Evolutionary conservation across 23 tunicate genomes (phyloP).

Genomic region (Oikopleura vanhoeffeni): DNA sequence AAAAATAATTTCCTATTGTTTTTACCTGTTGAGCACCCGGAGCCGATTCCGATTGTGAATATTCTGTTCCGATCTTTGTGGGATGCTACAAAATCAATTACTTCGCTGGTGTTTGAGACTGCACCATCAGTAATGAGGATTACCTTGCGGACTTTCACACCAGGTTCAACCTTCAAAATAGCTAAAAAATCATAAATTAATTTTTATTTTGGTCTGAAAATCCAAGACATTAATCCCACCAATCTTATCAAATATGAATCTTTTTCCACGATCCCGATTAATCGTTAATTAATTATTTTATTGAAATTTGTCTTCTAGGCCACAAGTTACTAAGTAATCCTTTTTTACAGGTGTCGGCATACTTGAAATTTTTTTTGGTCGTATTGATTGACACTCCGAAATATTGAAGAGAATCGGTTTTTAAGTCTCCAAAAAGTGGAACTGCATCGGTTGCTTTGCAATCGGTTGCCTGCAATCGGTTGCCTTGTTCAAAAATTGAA

Average conservation of each 20-base stretch:
- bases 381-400: too few species aligned
- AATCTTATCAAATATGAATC: background rate
- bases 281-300: background rate
- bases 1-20: too few species aligned
- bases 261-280: background rate
- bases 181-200: background rate
- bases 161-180: background rate
- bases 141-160: background rate
- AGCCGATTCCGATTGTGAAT: slow-evolving; percentile 1
- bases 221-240: too few species aligned
- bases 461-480: too few species aligned
- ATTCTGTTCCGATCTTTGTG: background rate
- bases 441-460: too few species aligned
- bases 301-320: background rate
- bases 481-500: background rate
- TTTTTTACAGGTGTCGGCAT: too few species aligned
- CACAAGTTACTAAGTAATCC: too few species aligned
- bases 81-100: background rate
- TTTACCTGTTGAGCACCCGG: slow-evolving; percentile 1
- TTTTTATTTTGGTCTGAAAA: too few species aligned
- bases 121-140: background rate
- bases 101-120: background rate
- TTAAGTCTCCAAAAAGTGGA: too few species aligned
- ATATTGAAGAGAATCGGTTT: too few species aligned
- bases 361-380: too few species aligned